These are phyloP conservation scores for Ecliptopera silaceata DNA, from an alignment of 2,888 invertebrate species.

Conservation along the genomic window DNA sequence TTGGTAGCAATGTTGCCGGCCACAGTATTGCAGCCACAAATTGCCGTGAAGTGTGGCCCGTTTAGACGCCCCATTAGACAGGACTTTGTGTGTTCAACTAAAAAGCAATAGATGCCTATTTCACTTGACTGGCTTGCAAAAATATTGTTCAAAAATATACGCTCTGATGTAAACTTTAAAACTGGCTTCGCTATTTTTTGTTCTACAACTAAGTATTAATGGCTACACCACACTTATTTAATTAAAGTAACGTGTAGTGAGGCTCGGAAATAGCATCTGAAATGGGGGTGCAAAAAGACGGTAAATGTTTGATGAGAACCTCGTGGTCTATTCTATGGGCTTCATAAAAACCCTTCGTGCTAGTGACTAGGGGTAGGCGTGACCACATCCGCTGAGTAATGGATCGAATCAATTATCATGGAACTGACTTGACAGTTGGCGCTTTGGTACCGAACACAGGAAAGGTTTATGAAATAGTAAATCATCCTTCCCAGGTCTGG, in stretches of 20 bases:
- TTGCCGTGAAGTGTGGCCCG: too few relatives aligned
- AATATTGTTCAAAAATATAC: too few relatives aligned
- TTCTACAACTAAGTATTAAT: too few relatives aligned
- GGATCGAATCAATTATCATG: neutral
- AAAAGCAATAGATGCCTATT: too few relatives aligned
- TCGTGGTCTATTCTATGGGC: neutral
- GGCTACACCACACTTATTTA: neutral
- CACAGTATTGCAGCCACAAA: too few relatives aligned
- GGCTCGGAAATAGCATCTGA: conserved; percentile 1
- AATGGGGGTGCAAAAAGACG: neutral
- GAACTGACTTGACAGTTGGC: neutral
- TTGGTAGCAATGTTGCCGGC: too few relatives aligned
- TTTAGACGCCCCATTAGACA: too few relatives aligned
- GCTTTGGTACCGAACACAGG: neutral
- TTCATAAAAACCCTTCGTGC: conserved; percentile 2
- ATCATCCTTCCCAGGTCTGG: too few relatives aligned
- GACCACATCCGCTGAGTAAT: neutral
- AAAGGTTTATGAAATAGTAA: neutral
- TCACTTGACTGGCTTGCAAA: too few relatives aligned
- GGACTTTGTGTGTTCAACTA: too few relatives aligned
- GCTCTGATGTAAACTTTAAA: too few relatives aligned
- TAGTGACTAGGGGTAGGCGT: neutral
- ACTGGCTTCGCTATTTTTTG: too few relatives aligned
- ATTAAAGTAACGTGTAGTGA: conserved; percentile 1
- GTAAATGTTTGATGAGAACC: conserved; percentile 7